Evolutionary conservation across 2,113 vertebrate genomes (phyloP).

Genomic region (Entelurus aequoreus): DNA sequence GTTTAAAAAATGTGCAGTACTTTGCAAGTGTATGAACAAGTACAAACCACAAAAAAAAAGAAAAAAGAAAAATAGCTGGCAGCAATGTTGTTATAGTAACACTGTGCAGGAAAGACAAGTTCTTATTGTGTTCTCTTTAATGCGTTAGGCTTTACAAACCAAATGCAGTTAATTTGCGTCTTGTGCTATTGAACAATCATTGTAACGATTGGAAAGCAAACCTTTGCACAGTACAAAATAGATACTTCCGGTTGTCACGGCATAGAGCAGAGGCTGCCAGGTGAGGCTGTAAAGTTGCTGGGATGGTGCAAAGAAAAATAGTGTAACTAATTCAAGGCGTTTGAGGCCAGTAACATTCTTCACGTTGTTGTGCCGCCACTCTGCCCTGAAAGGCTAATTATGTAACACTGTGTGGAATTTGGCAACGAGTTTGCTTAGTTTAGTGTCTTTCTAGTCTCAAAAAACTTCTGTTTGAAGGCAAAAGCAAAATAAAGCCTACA

Average conservation of each 20-base stretch:
- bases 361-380: background rate
- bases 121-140: background rate
- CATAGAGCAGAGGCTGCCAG: background rate
- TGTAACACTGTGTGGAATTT: background rate
- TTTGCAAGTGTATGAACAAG: background rate
- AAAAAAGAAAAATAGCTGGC: background rate
- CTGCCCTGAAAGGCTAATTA: background rate
- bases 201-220: background rate
- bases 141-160: background rate
- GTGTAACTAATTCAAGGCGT: background rate
- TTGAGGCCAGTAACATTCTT: constrained; percentile 6
- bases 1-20: too few relatives aligned
- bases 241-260: background rate
- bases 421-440: background rate
- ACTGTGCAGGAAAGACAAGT: constrained; percentile 2
- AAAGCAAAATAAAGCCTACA: background rate
- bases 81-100: background rate
- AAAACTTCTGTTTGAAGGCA: background rate
- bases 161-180: background rate
- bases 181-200: background rate
- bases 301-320: background rate
- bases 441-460: background rate
- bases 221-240: background rate
- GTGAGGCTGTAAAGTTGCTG: background rate
- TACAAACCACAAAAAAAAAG: too few relatives aligned